Evolutionary conservation across 1,140 invertebrate genomes (phyloP).

Genomic region (Drosophila melanica): DNA sequence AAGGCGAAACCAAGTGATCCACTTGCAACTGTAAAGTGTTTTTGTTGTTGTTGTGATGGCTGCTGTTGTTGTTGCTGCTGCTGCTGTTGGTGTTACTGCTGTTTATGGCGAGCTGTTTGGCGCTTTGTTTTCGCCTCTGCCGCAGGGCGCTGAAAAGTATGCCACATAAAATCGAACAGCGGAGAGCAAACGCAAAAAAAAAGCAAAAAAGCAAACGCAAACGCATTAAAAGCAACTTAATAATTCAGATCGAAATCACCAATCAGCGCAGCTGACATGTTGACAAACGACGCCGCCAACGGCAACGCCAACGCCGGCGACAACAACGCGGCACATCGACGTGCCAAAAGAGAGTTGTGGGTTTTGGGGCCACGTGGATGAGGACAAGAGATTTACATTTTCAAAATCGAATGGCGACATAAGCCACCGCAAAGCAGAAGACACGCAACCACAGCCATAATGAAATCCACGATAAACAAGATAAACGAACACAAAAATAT

Average conservation of each 20-base stretch:
- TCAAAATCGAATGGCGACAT: constrained; percentile 81
- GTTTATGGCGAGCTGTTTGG: constrained; percentile 14
- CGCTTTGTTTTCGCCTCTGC: constrained; percentile 32
- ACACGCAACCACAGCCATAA: constrained; percentile 75
- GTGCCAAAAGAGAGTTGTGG: neutral
- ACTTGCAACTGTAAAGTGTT: constrained; percentile 37
- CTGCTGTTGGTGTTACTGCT: constrained; percentile 9
- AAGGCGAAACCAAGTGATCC: constrained; percentile 45
- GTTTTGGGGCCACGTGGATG: constrained; percentile 25
- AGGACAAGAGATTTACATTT: constrained; percentile 80
- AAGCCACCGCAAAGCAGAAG: constrained; percentile 80
- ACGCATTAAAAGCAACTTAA: constrained; percentile 82
- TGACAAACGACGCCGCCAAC: constrained; percentile 75
- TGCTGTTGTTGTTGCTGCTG: constrained; percentile 2
- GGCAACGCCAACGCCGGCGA: constrained; percentile 6
- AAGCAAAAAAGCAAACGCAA: constrained; percentile 53
- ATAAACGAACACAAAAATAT: constrained; percentile 61
- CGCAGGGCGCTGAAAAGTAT: constrained; percentile 48
- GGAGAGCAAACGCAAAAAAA: neutral
- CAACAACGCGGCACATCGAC: neutral
- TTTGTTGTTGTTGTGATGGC: constrained; percentile 6
- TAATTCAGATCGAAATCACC: constrained; percentile 81
- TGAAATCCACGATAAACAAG: constrained; percentile 79
- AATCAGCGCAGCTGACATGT: constrained; percentile 77
- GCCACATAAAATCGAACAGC: constrained; percentile 53